Base-by-base conservation (phyloP, 2,888 invertebrate genomes). In the Drosophila incognita region DNA sequence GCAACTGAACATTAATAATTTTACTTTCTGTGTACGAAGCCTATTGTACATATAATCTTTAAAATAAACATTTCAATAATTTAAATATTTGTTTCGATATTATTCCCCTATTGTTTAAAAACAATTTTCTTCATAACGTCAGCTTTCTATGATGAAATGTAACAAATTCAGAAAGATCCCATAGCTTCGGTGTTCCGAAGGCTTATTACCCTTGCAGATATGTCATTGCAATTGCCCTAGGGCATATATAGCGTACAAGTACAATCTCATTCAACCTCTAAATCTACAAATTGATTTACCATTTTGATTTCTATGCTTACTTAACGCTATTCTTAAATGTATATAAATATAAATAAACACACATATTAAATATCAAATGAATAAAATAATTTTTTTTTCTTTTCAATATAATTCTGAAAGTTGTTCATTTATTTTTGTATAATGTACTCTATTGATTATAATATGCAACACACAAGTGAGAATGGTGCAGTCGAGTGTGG, bases 31-130 rank as follows among this genome's bases (percentile, higher is more conserved):
- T 63, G 53, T 38, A 57, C 68, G 57, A 67, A 67, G 24, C 38
- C 59, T 61, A 57, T 46, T 71, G 52, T 46, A 76, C 51, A 66
- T 54, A 66, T 76, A 52, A 52, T 51, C 57, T 54, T 38, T 46
- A 24, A 67, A 48, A 48, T 67, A 38, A 49, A 67, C 49, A 18
- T 31, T 42, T 24, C 35, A 40, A 21, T 27, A 38, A 29, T 46
- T 46, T 4, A 27, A 49, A 33, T 24, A 18, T 33, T 33, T 35
- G 35, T 5, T 35, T 35, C 24, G 8, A 31, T 31, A 33, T 59
- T 35, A 42, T 48, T 13, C 27, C 2, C 29, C 1, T 29, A 15
- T 31, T n/a, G 21, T 29, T 29, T 21, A 38, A 36, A 38, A 38
- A 7, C 7, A 29, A 29, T 29, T 27, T 56, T 13, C 13, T 29